These are phyloP conservation scores for Macquaria ambigua DNA, from an alignment of 2,113 vertebrate species.

Conservation along the genomic window DNA sequence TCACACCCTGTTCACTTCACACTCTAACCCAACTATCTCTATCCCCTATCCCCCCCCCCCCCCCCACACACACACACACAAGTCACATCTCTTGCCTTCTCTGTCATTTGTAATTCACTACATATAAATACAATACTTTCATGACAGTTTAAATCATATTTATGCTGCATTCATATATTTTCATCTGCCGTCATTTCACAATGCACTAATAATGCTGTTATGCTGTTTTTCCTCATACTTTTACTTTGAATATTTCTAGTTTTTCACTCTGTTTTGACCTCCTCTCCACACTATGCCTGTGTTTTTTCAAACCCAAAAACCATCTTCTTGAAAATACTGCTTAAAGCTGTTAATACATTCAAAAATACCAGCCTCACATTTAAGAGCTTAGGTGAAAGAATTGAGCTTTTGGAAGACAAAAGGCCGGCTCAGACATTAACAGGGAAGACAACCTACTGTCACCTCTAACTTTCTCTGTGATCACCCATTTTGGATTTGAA, in stretches of 20 bases:
- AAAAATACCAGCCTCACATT: too few species aligned
- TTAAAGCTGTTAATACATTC: too few species aligned
- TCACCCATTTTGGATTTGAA: background rate
- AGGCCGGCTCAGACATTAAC: background rate
- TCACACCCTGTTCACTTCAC: background rate
- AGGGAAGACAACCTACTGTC: too few species aligned
- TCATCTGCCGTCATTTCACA: background rate
- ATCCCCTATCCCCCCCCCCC: background rate
- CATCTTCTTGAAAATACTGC: too few species aligned
- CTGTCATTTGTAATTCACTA: background rate
- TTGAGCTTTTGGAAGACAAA: background rate
- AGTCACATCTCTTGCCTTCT: background rate
- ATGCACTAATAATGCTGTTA: background rate
- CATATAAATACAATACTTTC: background rate
- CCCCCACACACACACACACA: background rate
- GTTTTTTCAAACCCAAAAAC: too few species aligned
- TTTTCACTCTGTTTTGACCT: background rate
- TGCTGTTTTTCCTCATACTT: background rate
- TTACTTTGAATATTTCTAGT: background rate
- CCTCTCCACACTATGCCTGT: background rate
- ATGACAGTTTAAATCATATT: background rate
- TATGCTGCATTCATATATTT: background rate
- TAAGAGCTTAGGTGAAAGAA: background rate
- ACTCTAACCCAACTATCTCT: background rate
- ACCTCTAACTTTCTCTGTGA: background rate